phyloP scores from a whole-genome alignment of 2,797 vertebrate genomes.

The Caiman crocodilus region DNA sequence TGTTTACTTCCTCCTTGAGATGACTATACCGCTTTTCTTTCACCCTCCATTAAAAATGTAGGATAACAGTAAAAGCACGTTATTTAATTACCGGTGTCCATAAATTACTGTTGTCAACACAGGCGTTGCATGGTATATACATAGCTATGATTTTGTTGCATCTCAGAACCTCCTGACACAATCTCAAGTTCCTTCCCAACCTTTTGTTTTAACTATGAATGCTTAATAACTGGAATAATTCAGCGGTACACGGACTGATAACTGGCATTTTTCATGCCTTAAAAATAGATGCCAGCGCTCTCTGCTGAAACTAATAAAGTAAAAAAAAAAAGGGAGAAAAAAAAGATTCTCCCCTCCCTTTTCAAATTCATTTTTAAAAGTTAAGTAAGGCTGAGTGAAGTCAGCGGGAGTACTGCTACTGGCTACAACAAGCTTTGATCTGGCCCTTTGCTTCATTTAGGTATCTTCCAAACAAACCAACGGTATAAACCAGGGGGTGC shows the following conservation, averaged over 20 bases:
- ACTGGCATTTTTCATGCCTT: not conserved
- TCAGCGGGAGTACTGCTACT: not conserved
- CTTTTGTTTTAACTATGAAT: conserved; percentile 12
- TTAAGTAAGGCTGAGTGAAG: rapidly evolving
- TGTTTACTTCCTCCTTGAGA: not conserved
- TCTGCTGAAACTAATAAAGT: not conserved
- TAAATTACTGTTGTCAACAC: not conserved
- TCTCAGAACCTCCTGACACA: not conserved
- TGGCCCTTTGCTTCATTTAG: not conserved
- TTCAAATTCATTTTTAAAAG: not conserved
- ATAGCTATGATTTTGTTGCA: not conserved
- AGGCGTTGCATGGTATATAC: not conserved
- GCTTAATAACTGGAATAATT: not conserved
- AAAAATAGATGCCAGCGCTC: not conserved
- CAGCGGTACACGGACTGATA: not conserved
- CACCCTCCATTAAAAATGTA: not conserved
- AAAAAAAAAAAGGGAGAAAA: not conserved
- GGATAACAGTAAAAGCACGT: not conserved
- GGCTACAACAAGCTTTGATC: not conserved
- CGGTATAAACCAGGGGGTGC: too few relatives aligned
- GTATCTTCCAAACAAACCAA: not conserved
- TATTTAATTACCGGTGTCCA: not conserved
- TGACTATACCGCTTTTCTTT: not conserved
- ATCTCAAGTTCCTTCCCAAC: conserved; percentile 33
- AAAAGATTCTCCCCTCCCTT: too few relatives aligned